Base-by-base conservation (phyloP, 37 sponge, comb jelly and placozoan genomes). In the Petrosia ficiformis region DNA sequence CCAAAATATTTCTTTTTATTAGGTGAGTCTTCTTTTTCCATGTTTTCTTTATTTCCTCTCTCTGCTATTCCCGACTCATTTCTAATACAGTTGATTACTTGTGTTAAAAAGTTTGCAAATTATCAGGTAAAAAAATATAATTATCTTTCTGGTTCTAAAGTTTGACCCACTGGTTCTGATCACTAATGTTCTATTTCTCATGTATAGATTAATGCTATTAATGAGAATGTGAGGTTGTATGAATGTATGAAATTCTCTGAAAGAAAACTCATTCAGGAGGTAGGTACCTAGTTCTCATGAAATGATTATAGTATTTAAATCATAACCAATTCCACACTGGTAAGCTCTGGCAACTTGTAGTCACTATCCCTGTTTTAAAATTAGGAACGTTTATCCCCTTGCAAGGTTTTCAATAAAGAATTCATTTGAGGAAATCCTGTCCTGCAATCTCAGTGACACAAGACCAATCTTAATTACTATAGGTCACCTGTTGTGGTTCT, bases 221-320 rank as follows among this genome's bases (percentile, higher is more conserved):
- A 82, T 48, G 78, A 77, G 56, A 88, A 88, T 65, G 38, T 88
- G 16, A 54, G 56, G 40, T 80, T 86, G 26, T 86, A 86, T 54
- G 84, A 79, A 66, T 82, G 89, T 68, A 89, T 89, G 89, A 73
- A 44, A 63, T 29, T 29, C 5, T 77, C 74, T 5, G 84, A 88
- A 42, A 88, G 77, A 54, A 67, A 88, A 31, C 73, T 83, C 33
- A 78, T 88, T 3, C 41, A 60, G 21, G 79, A 78, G 80, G 89
- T 88, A 54, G 11, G 68, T 43, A 4, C 10, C 28, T 10, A 25
- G 44, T 44, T 37, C 29, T 16, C 16, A 16, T 48, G 10, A 48
- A 19, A 16, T 48, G 54, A 48, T 48, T 48, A n/a, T n/a, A n/a
- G n/a, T n/a, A n/a, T n/a, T n/a, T n/a, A n/a, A n/a, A n/a, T n/a